Percentiles rank a stretch among this genome's conserved stretches.
Conservation (phyloP, 1,140 invertebrate species). For the Drosophila athabasca region DNA sequence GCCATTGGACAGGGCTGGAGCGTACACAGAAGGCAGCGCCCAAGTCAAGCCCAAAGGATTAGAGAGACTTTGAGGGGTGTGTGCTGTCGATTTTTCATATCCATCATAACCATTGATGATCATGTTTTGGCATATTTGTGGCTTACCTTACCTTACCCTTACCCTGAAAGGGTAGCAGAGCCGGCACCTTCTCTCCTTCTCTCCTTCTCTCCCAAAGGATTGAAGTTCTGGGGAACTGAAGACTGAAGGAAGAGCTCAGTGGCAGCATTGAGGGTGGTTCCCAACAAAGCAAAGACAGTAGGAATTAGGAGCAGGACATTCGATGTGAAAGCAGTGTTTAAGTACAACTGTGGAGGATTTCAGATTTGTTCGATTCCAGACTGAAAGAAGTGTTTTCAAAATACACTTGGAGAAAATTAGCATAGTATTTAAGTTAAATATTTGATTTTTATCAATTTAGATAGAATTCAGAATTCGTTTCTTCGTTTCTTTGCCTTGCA, state of each 20-base stretch:
- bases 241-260: neutral
- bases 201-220: neutral
- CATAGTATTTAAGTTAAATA: no score
- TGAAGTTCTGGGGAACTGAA: conserved; percentile 18
- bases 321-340: no score
- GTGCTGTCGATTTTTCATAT: conserved; percentile 38
- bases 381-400: no score
- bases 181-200: conserved; percentile 4
- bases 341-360: neutral
- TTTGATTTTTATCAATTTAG: no score
- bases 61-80: conserved; percentile 41
- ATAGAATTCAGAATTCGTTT: no score
- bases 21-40: conserved; percentile 34
- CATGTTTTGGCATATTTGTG: conserved; percentile 79
- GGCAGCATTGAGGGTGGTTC: neutral
- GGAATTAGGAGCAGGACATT: neutral
- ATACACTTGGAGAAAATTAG: no score
- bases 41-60: conserved; percentile 68
- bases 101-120: conserved; percentile 47
- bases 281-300: neutral
- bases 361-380: no score
- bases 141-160: conserved; percentile 28
- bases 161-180: conserved; percentile 28
- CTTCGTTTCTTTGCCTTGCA: no score
- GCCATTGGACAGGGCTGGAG: conserved; percentile 39